Percentiles rank a stretch among this genome's conserved stretches.
Evolutionary conservation across 2,888 invertebrate species (phyloP).

Genomic region (Caradrina clavipalpis): DNA sequence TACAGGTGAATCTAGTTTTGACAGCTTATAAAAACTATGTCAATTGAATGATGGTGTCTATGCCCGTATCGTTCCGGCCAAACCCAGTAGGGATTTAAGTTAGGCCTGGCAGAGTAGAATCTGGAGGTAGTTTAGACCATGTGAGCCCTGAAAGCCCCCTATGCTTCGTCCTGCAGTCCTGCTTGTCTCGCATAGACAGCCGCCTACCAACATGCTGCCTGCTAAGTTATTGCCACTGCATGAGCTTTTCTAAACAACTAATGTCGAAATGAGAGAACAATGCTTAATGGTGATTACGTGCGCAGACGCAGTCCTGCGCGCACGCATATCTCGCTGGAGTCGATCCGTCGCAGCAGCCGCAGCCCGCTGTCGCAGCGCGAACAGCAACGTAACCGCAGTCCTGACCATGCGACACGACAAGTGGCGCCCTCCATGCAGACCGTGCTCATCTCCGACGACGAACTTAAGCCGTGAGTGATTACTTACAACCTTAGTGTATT

Average conservation of each 20-base stretch:
- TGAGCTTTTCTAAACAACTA: too few relatives aligned
- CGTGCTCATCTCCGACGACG: constrained; percentile 87
- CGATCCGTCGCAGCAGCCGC: constrained; percentile 72
- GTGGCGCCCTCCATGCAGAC: constrained; percentile 78
- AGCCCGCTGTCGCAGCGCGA: constrained; percentile 83
- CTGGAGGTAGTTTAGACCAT: neutral
- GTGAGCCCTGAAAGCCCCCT: too few relatives aligned
- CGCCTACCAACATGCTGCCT: neutral
- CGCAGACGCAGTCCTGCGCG: constrained; percentile 67
- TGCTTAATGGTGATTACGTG: constrained; percentile 2
- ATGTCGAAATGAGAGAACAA: too few relatives aligned
- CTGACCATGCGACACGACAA: constrained; percentile 59
- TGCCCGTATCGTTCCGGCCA: too few relatives aligned
- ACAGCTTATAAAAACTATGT: too few relatives aligned
- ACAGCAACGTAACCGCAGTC: constrained; percentile 78
- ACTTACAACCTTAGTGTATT: neutral
- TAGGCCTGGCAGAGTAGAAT: neutral
- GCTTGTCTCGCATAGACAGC: neutral
- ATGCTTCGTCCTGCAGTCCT: neutral
- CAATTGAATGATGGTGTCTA: too few relatives aligned
- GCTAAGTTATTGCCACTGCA: too few relatives aligned
- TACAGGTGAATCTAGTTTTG: too few relatives aligned
- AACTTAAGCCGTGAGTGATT: constrained; percentile 79
- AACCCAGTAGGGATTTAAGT: too few relatives aligned
- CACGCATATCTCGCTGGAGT: constrained; percentile 66